A percentile compares a stretch with the other conserved stretches of the same genome.
These are phyloP conservation scores for Colletes collaris DNA, from an alignment of 2,888 invertebrate species.

Conservation along the genomic window DNA sequence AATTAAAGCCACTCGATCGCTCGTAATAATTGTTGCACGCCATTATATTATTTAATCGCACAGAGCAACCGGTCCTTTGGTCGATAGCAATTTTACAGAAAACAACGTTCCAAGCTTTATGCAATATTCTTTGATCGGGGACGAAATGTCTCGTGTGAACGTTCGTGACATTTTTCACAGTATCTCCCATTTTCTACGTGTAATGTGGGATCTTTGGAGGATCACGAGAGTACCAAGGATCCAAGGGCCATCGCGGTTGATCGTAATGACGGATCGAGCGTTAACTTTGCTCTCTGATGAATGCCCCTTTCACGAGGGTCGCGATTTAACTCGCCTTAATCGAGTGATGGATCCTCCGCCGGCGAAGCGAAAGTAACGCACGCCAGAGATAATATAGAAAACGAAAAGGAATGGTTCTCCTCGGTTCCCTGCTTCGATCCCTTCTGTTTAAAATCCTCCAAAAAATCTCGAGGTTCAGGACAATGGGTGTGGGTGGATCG, in stretches of 20 bases:
- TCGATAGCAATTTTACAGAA: too few species aligned
- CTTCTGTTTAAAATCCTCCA: not conserved
- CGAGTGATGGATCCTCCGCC: constrained; percentile 23
- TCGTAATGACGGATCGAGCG: not conserved
- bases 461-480: not conserved
- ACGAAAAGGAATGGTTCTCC: constrained; percentile 27
- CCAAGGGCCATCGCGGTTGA: not conserved
- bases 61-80: too few species aligned
- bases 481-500: constrained; percentile 3
- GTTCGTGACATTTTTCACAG: too few species aligned
- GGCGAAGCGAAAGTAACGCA: not conserved
- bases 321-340: constrained; percentile 18
- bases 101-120: too few species aligned
- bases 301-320: not conserved
- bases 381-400: not conserved
- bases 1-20: too few species aligned
- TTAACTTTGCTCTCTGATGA: not conserved
- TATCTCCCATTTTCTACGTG: too few species aligned
- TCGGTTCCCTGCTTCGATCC: not conserved
- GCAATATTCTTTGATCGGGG: too few species aligned
- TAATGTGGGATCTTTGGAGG: too few species aligned
- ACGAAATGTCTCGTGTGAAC: too few species aligned
- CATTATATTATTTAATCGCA: too few species aligned
- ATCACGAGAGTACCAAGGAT: too few species aligned
- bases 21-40: too few species aligned